phyloP scores from a whole-genome alignment of 2,888 invertebrate species.

The Noctua fimbriata region DNA sequence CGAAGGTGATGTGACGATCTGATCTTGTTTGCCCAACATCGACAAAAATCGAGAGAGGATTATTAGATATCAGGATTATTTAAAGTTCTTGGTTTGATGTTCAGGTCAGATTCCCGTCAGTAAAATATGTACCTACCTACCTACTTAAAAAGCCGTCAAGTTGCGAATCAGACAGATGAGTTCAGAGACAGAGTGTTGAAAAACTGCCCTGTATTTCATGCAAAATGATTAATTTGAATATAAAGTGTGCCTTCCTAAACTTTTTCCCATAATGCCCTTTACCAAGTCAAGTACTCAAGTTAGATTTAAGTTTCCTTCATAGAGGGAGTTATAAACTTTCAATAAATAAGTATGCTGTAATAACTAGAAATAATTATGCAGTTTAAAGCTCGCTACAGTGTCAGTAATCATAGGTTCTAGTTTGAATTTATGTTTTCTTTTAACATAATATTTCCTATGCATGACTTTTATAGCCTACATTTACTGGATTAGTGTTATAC shows the following conservation, averaged over 20 bases:
- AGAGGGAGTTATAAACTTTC: background rate
- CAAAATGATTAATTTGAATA: background rate
- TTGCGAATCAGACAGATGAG: background rate
- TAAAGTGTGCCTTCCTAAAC: background rate
- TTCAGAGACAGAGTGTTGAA: background rate
- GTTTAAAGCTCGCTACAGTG: slow-evolving; percentile 15
- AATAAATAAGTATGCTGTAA: slow-evolving; percentile 12
- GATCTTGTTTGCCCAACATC: background rate
- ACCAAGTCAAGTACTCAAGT: background rate
- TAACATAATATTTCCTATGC: slow-evolving; percentile 23
- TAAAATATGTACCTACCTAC: background rate
- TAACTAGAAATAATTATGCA: slow-evolving; percentile 31
- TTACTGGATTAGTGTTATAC: slow-evolving; percentile 8
- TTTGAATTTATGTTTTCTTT: slow-evolving; percentile 45
- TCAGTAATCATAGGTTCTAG: slow-evolving; percentile 32
- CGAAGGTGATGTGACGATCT: background rate
- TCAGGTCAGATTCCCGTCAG: background rate
- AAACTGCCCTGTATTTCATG: background rate
- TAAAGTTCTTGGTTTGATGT: background rate
- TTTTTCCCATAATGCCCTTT: background rate
- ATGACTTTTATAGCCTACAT: slow-evolving; percentile 11
- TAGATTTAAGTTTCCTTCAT: slow-evolving; percentile 1
- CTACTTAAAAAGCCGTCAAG: background rate
- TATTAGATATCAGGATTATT: background rate
- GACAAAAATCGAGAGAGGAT: background rate